A percentile compares a stretch with the other conserved stretches of the same genome.
These are phyloP conservation scores for Dendrolimus kikuchii DNA, from an alignment of 1,140 invertebrate genomes.

Conservation along the genomic window DNA sequence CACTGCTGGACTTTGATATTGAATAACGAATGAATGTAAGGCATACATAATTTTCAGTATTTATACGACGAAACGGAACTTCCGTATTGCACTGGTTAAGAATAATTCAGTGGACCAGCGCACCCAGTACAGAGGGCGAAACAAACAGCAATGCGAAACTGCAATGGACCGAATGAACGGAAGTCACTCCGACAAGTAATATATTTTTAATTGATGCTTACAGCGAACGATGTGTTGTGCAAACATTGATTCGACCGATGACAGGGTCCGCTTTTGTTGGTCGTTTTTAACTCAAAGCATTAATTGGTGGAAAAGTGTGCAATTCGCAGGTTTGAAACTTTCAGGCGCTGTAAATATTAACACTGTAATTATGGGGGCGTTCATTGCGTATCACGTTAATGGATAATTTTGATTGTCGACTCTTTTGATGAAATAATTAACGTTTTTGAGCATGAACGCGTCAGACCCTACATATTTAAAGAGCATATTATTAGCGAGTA, in stretches of 20 bases:
- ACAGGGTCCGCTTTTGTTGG: slow-evolving; percentile 42
- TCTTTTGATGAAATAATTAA: slow-evolving; percentile 1
- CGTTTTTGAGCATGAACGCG: slow-evolving; percentile 1
- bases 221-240: slow-evolving; percentile 54
- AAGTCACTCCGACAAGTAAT: slow-evolving; percentile 45
- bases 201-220: slow-evolving; percentile 68
- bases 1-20: too few species aligned
- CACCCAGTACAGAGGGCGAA: too few species aligned
- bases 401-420: slow-evolving; percentile 18
- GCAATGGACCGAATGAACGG: slow-evolving; percentile 22
- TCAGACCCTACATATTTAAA: background rate
- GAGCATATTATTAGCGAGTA: background rate
- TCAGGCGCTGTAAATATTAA: slow-evolving; percentile 47
- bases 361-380: slow-evolving; percentile 38
- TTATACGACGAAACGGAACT: too few species aligned
- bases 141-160: too few species aligned
- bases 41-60: too few species aligned
- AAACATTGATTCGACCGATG: slow-evolving; percentile 59
- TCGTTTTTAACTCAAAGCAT: slow-evolving; percentile 49
- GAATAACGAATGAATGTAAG: too few species aligned
- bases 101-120: too few species aligned
- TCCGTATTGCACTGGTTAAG: too few species aligned
- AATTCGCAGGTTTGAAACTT: slow-evolving; percentile 51
- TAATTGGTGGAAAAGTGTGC: slow-evolving; percentile 62
- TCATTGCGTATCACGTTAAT: slow-evolving; percentile 25